Evolutionary conservation across 2,113 vertebrate species (phyloP).

Genomic region (Bagarius yarrelli): DNA sequence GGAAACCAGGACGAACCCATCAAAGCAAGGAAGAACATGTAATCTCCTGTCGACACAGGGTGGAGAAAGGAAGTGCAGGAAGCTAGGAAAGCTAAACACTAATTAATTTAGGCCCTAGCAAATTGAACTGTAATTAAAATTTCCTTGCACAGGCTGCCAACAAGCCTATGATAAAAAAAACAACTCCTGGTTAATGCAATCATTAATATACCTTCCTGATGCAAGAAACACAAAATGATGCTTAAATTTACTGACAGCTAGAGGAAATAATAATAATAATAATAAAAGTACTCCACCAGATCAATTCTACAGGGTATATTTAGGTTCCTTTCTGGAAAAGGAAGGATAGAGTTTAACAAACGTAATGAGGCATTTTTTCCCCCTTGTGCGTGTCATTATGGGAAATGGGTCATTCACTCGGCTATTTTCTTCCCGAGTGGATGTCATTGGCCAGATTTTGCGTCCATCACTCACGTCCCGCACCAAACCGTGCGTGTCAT

Average conservation of each 20-base stretch:
- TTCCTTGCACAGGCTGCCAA: not conserved
- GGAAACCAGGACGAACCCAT: too few relatives aligned
- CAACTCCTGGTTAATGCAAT: not conserved
- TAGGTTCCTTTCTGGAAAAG: slow-evolving; percentile 1
- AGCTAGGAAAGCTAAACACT: not conserved
- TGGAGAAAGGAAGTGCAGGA: not conserved
- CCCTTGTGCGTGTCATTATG: slow-evolving; percentile 4
- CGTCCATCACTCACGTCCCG: slow-evolving; percentile 28
- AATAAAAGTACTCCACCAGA: not conserved
- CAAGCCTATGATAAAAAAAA: not conserved
- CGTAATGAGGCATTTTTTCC: slow-evolving; percentile 25
- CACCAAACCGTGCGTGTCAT: slow-evolving; percentile 25
- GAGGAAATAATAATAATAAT: too few relatives aligned
- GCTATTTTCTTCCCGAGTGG: not conserved
- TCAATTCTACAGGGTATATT: slow-evolving; percentile 15
- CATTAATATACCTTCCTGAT: not conserved
- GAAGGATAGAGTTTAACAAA: slow-evolving; percentile 10
- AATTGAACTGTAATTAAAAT: not conserved
- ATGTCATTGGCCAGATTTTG: slow-evolving; percentile 23
- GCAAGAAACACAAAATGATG: not conserved
- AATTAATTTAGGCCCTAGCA: not conserved
- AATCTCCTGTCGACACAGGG: not conserved
- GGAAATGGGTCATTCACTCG: slow-evolving; percentile 20
- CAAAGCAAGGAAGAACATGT: not conserved
- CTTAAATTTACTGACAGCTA: not conserved